These are phyloP conservation scores for Aphidius ervi DNA, from an alignment of 1,140 invertebrate species.

Conservation along the genomic window DNA sequence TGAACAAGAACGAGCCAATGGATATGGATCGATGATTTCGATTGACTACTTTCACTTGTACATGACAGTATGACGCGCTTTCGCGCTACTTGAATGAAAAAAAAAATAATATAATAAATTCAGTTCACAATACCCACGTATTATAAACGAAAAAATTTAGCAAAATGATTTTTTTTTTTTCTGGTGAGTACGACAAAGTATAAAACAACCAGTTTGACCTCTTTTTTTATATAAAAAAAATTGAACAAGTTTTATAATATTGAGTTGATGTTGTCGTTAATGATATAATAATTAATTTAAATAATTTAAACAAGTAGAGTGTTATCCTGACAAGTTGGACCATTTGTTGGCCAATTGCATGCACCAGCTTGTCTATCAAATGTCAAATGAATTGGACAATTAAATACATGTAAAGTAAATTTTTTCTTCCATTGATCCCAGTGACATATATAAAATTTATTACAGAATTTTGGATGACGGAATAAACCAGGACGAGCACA, in stretches of 20 bases:
- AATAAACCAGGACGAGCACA: conserved; percentile 77
- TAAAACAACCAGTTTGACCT: too few relatives aligned
- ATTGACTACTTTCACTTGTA: conserved; percentile 33
- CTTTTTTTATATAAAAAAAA: neutral
- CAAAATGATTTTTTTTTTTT: too few relatives aligned
- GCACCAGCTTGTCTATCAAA: conserved; percentile 72
- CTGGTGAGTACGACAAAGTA: too few relatives aligned
- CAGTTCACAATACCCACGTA: neutral
- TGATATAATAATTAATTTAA: neutral
- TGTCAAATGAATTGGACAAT: conserved; percentile 75
- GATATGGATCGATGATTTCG: conserved; percentile 31
- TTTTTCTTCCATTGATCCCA: conserved; percentile 77
- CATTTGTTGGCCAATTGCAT: conserved; percentile 80
- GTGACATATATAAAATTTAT: conserved; percentile 81
- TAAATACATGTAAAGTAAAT: conserved; percentile 74
- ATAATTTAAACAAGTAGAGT: conserved; percentile 59
- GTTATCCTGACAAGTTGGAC: conserved; percentile 70
- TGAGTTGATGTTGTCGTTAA: too few relatives aligned
- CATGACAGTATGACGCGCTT: too few relatives aligned
- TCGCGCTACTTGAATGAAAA: too few relatives aligned
- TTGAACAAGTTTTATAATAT: neutral
- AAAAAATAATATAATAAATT: neutral
- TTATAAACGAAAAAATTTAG: too few relatives aligned
- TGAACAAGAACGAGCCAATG: conserved; percentile 9
- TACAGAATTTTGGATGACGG: conserved; percentile 75